Evolutionary conservation across 2,888 invertebrate genomes (phyloP), one percentile per base, ranked within the genome.

Genomic region (Dynastes maya): DNA sequence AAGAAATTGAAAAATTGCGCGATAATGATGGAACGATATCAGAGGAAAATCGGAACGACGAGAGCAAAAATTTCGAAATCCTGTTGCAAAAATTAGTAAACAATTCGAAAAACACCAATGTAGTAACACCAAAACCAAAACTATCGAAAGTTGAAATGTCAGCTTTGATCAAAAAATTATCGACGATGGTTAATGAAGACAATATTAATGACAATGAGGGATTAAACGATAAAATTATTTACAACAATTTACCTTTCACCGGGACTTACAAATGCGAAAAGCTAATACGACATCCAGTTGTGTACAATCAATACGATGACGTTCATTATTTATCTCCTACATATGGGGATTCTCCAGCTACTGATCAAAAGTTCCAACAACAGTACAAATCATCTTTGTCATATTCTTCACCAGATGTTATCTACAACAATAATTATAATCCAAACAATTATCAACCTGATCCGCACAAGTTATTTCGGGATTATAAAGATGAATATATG

Each of bases 111-210:
- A 13, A 61, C 37, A 22, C 40, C 1, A 13, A 40, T 4, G 45
- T 0, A 8, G 22, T 11, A 64, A 65, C 13, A 13, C 61, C 29
- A 65, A 80, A 78, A 58, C 53, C 37, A 71, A 80, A 76, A 75
- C 51, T 75, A 63, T 51, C 67, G 40, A 51, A 76, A 8, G 53
- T 8, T 6, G 51, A 67, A 65, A 67, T 65, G n/a, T 6, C 65
- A 29, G 22, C 32, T 11, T 22, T 65, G 51, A 53, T 76, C n/a
- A 55, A 45, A 13, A 55, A 65, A 32, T 22, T 76, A 29, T n/a
- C 27, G 2, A 61, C 11, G 16, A 27, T 49, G 4, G 13, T 11
- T 1, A 61, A 61, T 61, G n/a, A 74, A 16, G 40, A 72, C 6
- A 71, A 58, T 8, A 27, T 29, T 32, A 27, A 27, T 49, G 8